These are phyloP conservation scores for Protaetia brevitarsis DNA, from an alignment of 1,140 invertebrate species.

Conservation along the genomic window DNA sequence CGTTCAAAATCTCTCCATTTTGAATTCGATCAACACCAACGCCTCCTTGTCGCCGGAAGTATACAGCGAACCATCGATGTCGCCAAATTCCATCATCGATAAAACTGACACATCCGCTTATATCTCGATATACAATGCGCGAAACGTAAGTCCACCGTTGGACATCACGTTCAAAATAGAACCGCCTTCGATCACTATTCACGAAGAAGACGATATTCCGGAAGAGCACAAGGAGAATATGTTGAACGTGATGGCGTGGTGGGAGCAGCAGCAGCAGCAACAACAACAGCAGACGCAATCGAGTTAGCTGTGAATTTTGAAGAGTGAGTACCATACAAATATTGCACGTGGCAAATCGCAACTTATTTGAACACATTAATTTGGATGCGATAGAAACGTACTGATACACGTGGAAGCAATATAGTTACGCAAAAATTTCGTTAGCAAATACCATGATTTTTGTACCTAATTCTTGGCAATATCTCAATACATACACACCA, in stretches of 20 bases:
- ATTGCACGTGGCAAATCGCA: too few relatives aligned
- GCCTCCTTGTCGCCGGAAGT: slow-evolving; percentile 44
- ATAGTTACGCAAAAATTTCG: too few relatives aligned
- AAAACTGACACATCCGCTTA: slow-evolving; percentile 24
- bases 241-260: slow-evolving; percentile 53
- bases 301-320: slow-evolving; percentile 10
- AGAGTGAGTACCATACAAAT: background rate
- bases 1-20: slow-evolving; percentile 37
- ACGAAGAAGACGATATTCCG: slow-evolving; percentile 35
- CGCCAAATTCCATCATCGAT: slow-evolving; percentile 39
- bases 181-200: background rate
- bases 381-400: too few relatives aligned
- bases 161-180: slow-evolving; percentile 44
- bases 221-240: slow-evolving; percentile 47
- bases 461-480: too few relatives aligned
- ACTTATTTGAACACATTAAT: too few relatives aligned
- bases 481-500: too few relatives aligned
- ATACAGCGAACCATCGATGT: slow-evolving; percentile 45
- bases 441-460: too few relatives aligned
- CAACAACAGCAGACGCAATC: background rate
- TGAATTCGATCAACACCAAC: slow-evolving; percentile 40
- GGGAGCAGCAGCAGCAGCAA: slow-evolving; percentile 49
- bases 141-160: slow-evolving; percentile 37
- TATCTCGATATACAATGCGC: slow-evolving; percentile 33
- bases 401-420: too few relatives aligned